phyloP scores from a whole-genome alignment of 2,888 invertebrate species.

The Pterobdella sp. region DNA sequence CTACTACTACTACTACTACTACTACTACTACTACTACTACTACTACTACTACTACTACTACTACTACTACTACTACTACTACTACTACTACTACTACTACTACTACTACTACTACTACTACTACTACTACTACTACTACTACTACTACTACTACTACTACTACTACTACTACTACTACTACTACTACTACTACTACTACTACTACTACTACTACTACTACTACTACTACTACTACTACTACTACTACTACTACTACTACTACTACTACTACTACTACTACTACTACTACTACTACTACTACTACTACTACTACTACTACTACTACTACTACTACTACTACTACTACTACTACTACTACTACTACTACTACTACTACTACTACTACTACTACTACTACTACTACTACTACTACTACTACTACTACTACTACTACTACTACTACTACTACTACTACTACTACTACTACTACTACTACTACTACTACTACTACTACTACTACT shows the following conservation, averaged over 20 bases:
- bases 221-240: slow-evolving; percentile 11
- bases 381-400: slow-evolving; percentile 7
- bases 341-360: slow-evolving; percentile 11
- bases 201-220: slow-evolving; percentile 7
- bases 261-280: slow-evolving; percentile 7
- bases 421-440: slow-evolving; percentile 11
- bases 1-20: slow-evolving; percentile 7
- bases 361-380: slow-evolving; percentile 11
- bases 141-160: slow-evolving; percentile 7
- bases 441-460: slow-evolving; percentile 11
- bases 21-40: slow-evolving; percentile 7
- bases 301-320: slow-evolving; percentile 11
- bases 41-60: slow-evolving; percentile 11
- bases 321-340: slow-evolving; percentile 7
- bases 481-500: slow-evolving; percentile 11
- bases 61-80: slow-evolving; percentile 7
- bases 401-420: slow-evolving; percentile 11
- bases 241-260: slow-evolving; percentile 11
- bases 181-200: slow-evolving; percentile 11
- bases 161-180: slow-evolving; percentile 11
- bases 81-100: slow-evolving; percentile 7
- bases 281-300: slow-evolving; percentile 11
- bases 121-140: slow-evolving; percentile 11
- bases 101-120: slow-evolving; percentile 11
- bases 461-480: slow-evolving; percentile 7